Evolutionary conservation across 2,888 invertebrate species (phyloP), one percentile per base, ranked within the genome.

Genomic region (Campopleginae sp.): DNA sequence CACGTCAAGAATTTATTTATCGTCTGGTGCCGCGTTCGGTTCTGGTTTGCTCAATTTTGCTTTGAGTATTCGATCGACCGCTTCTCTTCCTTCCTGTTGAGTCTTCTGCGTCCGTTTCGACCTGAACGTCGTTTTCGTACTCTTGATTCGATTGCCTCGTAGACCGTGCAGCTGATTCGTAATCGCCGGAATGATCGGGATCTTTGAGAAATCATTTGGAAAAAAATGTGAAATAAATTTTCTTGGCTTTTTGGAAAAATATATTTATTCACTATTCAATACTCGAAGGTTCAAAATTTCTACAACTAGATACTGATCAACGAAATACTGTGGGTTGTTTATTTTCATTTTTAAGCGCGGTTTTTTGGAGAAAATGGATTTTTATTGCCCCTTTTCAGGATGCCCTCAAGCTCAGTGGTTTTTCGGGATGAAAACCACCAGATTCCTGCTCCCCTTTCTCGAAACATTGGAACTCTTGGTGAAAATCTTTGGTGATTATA

Each of bases 131-230:
- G 90, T 93, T 82, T 90, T 93, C 86, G 90, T 77, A 4, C 92
- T 12, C 44, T 80, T 51, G 46, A 61, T 7, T 38, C 19, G 17
- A 63, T 86, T 87, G 87, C 90, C 92, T 76, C 85, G 89, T 88
- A 91, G 54, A 70, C 88, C 92, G 48, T 88, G 88, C 58, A 95
- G 89, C 90, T 95, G 94, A 87, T 93, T 92, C 88, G 93, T 94
- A 75, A 95, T 95, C 75, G 94, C 94, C 85, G 94, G 91, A 89
- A 95, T 89, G 84, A 95, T 94, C 70, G 94, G 94, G 87, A 94
- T 94, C 95, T 95, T 93, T 84, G 94, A 94, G 84, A 87, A 81
- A 87, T 85, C 88, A 89, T 31, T 14, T 42, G 17, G n/a, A 46
- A 17, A 27, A 51, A 31, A 31, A 2, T 27, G 27, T 27, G n/a